Conservation (phyloP, 2,797 vertebrate genomes). For the Erpetoichthys calabaricus region DNA sequence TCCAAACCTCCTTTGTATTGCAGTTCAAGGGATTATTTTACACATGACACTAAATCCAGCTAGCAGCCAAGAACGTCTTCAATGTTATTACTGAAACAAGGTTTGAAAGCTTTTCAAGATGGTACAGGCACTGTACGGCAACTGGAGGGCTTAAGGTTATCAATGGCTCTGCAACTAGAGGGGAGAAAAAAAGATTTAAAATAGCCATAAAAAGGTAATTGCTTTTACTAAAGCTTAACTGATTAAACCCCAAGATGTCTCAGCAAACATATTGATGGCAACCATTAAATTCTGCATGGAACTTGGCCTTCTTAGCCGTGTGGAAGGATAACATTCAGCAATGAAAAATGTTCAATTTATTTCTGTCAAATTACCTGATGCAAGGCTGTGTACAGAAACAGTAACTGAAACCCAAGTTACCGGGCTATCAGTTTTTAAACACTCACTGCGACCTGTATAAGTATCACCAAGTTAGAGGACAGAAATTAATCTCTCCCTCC, state of each 20-base stretch:
- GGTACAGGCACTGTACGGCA: neutral
- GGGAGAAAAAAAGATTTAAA: slow-evolving; percentile 1
- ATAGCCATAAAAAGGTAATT: slow-evolving; percentile 4
- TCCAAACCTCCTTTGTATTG: neutral
- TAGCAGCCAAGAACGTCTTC: neutral
- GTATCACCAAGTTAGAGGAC: too few relatives aligned
- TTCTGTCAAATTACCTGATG: too few relatives aligned
- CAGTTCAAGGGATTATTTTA: slow-evolving; percentile 1
- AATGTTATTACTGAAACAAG: neutral
- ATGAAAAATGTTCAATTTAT: too few relatives aligned
- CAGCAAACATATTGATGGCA: neutral
- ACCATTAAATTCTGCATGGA: too few relatives aligned
- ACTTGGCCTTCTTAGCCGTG: too few relatives aligned
- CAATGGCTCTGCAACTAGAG: neutral
- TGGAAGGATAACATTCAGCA: too few relatives aligned
- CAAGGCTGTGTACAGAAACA: too few relatives aligned
- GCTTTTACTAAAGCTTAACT: neutral
- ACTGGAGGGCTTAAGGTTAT: neutral
- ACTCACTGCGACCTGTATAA: too few relatives aligned
- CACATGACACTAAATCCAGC: slow-evolving; percentile 1
- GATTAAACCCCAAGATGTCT: neutral
- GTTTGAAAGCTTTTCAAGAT: neutral
- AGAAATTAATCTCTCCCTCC: too few relatives aligned
- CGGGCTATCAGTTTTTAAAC: too few relatives aligned
- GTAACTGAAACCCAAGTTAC: too few relatives aligned